Conservation (phyloP, 2,797 vertebrate species). For the Acanthiza pusilla region DNA sequence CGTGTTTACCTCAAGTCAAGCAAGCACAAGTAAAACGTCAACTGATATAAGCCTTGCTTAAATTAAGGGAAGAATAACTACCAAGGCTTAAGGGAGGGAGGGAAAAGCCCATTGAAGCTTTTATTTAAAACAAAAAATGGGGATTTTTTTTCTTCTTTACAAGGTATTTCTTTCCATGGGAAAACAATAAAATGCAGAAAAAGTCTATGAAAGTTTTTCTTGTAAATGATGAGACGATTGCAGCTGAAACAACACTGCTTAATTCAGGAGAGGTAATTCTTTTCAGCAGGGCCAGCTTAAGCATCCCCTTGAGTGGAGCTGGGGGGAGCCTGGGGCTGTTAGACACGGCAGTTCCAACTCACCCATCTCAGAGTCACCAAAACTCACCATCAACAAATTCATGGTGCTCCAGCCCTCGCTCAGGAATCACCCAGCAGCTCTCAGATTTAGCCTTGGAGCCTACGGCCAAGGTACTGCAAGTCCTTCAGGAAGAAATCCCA, state of each 20-base stretch:
- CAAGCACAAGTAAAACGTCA: conserved; percentile 34
- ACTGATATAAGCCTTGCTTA: conserved; percentile 16
- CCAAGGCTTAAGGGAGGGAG: background rate
- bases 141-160: background rate
- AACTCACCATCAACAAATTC: accelerated
- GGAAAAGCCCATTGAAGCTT: background rate
- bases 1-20: conserved; percentile 34
- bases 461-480: background rate
- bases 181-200: conserved; percentile 7
- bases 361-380: background rate
- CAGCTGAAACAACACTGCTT: conserved; percentile 3
- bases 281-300: background rate
- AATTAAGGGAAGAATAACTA: background rate
- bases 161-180: background rate
- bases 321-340: background rate
- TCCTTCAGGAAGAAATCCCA: background rate
- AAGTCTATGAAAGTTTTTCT: background rate
- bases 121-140: background rate
- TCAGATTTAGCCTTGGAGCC: background rate
- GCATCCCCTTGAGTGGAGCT: background rate
- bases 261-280: background rate
- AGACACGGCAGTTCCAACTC: background rate
- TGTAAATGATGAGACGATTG: background rate
- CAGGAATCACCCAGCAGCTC: background rate
- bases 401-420: background rate